Conservation (phyloP, 2,797 vertebrate species). For the Mallotus villosus region DNA sequence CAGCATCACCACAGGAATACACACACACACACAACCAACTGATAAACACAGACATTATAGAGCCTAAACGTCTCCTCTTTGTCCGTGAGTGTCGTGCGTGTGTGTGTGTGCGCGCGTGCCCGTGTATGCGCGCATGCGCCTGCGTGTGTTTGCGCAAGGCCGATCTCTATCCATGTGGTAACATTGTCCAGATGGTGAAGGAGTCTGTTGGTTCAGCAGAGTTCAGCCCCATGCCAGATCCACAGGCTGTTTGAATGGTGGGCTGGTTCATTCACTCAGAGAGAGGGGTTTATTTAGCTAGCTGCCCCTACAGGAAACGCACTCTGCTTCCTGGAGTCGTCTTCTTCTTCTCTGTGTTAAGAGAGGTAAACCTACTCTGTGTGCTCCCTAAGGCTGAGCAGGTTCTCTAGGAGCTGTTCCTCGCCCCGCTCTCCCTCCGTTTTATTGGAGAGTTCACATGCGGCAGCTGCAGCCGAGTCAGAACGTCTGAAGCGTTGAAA, state of each 20-base stretch:
- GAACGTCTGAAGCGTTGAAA: too few relatives aligned
- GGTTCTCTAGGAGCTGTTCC: too few relatives aligned
- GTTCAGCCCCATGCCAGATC: constrained; percentile 34
- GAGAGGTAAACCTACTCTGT: too few relatives aligned
- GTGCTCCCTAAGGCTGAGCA: too few relatives aligned
- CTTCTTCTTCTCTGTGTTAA: not conserved
- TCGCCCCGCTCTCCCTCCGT: too few relatives aligned
- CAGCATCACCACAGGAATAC: too few relatives aligned
- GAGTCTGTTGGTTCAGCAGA: constrained; percentile 33
- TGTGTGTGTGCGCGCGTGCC: not conserved
- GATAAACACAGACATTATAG: too few relatives aligned
- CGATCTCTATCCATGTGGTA: constrained; percentile 8
- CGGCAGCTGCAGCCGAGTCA: too few relatives aligned
- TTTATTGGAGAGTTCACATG: too few relatives aligned
- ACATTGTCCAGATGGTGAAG: constrained; percentile 48
- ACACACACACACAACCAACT: too few relatives aligned
- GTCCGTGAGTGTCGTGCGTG: not conserved
- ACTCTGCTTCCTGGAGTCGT: constrained; percentile 1
- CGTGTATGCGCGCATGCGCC: not conserved
- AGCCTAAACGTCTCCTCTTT: not conserved
- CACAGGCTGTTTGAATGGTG: constrained; percentile 23
- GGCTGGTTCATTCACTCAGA: constrained; percentile 20
- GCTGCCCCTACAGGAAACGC: not conserved
- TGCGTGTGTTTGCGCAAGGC: not conserved
- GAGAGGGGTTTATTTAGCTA: constrained; percentile 12